These are phyloP conservation scores for Rhizomys pruinosus DNA, from an alignment of 2,113 vertebrate species.

Conservation along the genomic window DNA sequence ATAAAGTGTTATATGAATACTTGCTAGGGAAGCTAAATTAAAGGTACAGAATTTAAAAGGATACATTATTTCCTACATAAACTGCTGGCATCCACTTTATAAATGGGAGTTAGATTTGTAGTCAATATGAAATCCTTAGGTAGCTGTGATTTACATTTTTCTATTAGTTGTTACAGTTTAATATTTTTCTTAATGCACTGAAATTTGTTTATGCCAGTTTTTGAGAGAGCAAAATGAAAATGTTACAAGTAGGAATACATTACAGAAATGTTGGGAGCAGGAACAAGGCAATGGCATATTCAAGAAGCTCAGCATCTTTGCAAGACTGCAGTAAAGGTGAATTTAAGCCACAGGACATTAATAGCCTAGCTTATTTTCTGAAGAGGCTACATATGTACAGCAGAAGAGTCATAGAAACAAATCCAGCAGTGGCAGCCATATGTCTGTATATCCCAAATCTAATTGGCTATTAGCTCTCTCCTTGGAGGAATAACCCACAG, in stretches of 20 bases:
- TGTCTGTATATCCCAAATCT: no score
- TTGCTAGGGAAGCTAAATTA: conserved; percentile 60
- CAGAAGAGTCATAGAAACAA: conserved; percentile 7
- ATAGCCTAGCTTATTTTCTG: not conserved
- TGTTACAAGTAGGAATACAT: conserved; percentile 14
- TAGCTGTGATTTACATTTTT: conserved; percentile 73
- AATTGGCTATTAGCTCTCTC: no score
- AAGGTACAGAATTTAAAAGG: conserved; percentile 61
- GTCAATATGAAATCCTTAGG: conserved; percentile 59
- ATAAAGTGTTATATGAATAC: conserved; percentile 53
- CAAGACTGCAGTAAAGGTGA: not conserved
- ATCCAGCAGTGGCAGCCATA: no score
- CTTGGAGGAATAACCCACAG: no score
- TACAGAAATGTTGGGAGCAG: conserved; percentile 48
- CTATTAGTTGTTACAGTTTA: conserved; percentile 63
- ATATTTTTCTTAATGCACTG: conserved; percentile 66
- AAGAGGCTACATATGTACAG: not conserved
- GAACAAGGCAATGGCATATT: conserved; percentile 16
- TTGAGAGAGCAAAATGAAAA: conserved; percentile 68
- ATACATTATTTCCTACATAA: conserved; percentile 67
- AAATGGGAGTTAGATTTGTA: conserved; percentile 74
- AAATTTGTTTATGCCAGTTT: conserved; percentile 72
- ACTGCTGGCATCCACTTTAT: conserved; percentile 60
- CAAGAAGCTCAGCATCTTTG: conserved; percentile 6
- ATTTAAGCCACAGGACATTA: conserved; percentile 1